Evolutionary conservation across 1,140 invertebrate species (phyloP).

Genomic region (Vollenhovia emeryi): DNA sequence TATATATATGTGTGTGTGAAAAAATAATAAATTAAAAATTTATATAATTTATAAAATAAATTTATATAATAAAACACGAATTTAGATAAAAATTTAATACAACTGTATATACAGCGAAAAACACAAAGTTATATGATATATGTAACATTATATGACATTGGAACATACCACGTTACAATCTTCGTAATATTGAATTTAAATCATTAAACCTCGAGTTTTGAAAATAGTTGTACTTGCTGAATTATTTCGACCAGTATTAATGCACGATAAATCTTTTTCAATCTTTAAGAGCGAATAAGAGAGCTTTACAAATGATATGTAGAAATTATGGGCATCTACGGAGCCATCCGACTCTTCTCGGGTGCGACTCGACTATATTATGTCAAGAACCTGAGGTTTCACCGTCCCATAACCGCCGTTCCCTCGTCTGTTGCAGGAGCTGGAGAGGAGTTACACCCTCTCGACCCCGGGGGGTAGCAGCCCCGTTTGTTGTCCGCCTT

Average conservation of each 20-base stretch:
- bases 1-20: background rate
- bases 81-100: background rate
- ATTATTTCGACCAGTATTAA: background rate
- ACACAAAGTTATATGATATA: background rate
- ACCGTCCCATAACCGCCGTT: slow-evolving; percentile 33
- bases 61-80: background rate
- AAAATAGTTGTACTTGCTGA: background rate
- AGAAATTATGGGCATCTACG: background rate
- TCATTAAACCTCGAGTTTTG: background rate
- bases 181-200: background rate
- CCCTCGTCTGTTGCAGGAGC: slow-evolving; percentile 74
- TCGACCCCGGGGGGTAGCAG: slow-evolving; percentile 79
- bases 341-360: background rate
- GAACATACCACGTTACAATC: background rate
- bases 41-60: too few species aligned
- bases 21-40: background rate
- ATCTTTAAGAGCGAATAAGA: background rate
- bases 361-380: background rate
- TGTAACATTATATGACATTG: background rate
- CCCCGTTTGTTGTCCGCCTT: slow-evolving; percentile 79
- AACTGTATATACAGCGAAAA: background rate
- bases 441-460: slow-evolving; percentile 79
- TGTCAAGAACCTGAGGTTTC: slow-evolving; percentile 16
- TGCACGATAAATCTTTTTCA: background rate
- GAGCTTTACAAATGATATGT: background rate